phyloP scores from a whole-genome alignment of 2,888 invertebrate species.

The Lepidocyrtinus sp. region DNA sequence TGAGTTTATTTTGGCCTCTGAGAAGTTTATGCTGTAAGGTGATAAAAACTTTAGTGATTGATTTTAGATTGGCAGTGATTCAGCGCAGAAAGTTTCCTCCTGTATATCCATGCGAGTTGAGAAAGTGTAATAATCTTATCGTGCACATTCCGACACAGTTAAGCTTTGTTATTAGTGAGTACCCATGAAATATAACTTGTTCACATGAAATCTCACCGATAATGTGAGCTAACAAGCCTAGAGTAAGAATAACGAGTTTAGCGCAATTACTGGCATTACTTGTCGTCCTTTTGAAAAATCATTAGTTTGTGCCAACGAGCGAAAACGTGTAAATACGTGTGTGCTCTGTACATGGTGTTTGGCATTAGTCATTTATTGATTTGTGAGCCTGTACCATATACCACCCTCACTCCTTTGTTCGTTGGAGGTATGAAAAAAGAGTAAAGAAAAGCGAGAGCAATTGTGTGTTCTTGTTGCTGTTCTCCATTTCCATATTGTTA shows the following conservation, averaged over 20 bases:
- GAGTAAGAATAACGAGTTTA: no score
- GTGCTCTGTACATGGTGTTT: not conserved
- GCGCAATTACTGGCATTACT: no score
- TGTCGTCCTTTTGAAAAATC: no score
- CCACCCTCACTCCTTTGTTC: slow-evolving; percentile 16
- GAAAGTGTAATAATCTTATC: not conserved
- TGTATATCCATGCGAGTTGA: no score
- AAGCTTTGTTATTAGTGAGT: no score
- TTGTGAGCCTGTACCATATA: not conserved
- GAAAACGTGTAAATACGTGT: not conserved
- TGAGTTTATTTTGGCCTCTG: no score
- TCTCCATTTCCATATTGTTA: slow-evolving; percentile 1
- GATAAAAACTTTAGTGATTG: no score
- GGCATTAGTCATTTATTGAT: slow-evolving; percentile 18
- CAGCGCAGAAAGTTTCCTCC: no score
- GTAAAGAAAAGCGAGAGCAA: not conserved
- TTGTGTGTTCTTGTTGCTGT: not conserved
- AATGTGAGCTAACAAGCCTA: not conserved
- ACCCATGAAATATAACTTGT: no score
- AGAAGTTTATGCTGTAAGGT: no score
- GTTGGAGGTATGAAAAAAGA: not conserved
- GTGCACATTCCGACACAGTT: not conserved
- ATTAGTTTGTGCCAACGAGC: not conserved
- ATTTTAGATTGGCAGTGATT: no score
- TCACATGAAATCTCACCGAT: not conserved